Conservation (phyloP, 53 echinoderm and acorn worm species). For the Astropecten irregularis region DNA sequence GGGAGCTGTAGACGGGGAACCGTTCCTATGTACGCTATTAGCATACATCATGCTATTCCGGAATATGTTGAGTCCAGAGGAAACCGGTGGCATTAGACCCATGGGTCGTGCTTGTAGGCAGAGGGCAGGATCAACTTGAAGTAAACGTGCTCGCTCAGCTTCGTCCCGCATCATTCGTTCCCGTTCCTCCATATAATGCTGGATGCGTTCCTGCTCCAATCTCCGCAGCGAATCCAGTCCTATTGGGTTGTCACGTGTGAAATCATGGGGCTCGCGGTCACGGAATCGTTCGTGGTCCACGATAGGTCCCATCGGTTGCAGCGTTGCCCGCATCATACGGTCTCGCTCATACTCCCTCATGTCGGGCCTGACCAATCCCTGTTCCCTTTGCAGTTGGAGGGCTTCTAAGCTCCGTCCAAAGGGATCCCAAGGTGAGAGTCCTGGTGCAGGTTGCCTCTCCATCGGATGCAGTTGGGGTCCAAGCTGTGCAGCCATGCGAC, state of each 20-base stretch:
- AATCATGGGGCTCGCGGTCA: conserved; percentile 96
- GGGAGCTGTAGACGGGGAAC: conserved; percentile 83
- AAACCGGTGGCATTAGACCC: conserved; percentile 54
- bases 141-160: conserved; percentile 77
- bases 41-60: conserved; percentile 83
- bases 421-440: conserved; percentile 71
- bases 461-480: conserved; percentile 66
- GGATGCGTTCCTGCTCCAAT: conserved; percentile 90
- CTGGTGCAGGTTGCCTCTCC: conserved; percentile 72
- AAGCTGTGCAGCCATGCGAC: conserved; percentile 71
- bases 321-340: conserved; percentile 82
- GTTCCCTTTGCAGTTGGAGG: conserved; percentile 71
- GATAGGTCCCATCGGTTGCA: conserved; percentile 88
- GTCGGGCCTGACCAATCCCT: conserved; percentile 63
- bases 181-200: conserved; percentile 86
- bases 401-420: conserved; percentile 64
- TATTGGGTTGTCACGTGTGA: conserved; percentile 94
- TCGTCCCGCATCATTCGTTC: conserved; percentile 79
- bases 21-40: conserved; percentile 77
- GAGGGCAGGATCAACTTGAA: conserved; percentile 69
- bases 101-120: conserved; percentile 56
- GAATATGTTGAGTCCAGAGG: conserved; percentile 68
- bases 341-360: conserved; percentile 93
- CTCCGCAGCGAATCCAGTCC: conserved; percentile 68
- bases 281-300: conserved; percentile 93